phyloP scores from a whole-genome alignment of 2,888 invertebrate species.

The Cataglyphis livida region DNA sequence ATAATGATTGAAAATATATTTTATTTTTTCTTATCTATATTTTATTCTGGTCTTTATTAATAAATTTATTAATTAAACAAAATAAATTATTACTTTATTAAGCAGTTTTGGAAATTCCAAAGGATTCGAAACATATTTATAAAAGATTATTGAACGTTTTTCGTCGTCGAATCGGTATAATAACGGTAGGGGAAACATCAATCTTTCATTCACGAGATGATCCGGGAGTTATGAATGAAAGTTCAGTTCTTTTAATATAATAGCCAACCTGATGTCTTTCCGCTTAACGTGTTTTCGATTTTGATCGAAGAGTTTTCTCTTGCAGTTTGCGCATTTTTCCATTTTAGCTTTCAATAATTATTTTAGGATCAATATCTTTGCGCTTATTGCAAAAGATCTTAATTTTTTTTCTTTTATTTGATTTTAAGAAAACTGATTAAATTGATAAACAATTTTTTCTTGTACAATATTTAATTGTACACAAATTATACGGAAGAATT shows the following conservation, averaged over 20 bases:
- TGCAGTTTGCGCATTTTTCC: background rate
- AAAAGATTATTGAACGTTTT: slow-evolving; percentile 48
- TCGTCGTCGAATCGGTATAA: slow-evolving; percentile 27
- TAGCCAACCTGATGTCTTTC: slow-evolving; percentile 61
- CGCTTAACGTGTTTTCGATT: slow-evolving; percentile 79
- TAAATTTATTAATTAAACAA: slow-evolving; percentile 34
- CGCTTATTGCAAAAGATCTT: background rate
- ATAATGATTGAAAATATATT: background rate
- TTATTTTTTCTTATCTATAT: background rate
- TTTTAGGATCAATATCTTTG: background rate
- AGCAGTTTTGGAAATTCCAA: slow-evolving; percentile 31
- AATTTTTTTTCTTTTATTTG: background rate
- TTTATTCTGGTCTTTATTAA: background rate
- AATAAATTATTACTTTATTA: slow-evolving; percentile 64
- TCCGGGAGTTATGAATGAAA: slow-evolving; percentile 79
- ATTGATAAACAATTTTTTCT: background rate
- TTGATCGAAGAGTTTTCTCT: slow-evolving; percentile 76
- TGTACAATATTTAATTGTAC: background rate
- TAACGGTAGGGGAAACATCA: slow-evolving; percentile 71
- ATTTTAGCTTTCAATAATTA: background rate
- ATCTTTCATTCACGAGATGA: slow-evolving; percentile 78
- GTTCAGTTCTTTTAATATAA: slow-evolving; percentile 73
- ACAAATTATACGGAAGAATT: slow-evolving; percentile 9
- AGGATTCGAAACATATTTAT: slow-evolving; percentile 55
- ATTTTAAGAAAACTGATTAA: background rate